Evolutionary conservation across 2,888 invertebrate genomes (phyloP).

Genomic region (Agapostemon virescens): DNA sequence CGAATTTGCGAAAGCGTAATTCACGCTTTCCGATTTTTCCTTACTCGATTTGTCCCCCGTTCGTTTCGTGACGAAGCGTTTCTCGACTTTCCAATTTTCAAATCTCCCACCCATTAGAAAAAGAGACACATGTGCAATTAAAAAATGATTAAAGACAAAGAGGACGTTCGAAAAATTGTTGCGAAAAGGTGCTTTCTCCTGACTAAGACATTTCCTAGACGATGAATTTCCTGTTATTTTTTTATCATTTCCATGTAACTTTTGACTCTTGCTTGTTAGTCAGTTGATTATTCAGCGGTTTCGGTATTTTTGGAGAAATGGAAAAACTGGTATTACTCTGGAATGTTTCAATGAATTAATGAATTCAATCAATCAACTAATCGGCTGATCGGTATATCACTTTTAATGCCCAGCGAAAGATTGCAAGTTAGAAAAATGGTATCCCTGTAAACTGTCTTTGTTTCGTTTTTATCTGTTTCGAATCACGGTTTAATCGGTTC

Average conservation of each 20-base stretch:
- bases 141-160: neutral
- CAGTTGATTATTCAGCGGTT: slow-evolving; percentile 46
- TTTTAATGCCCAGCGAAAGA: slow-evolving; percentile 80
- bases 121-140: neutral
- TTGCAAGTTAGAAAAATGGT: slow-evolving; percentile 76
- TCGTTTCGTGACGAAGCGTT: slow-evolving; percentile 21
- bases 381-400: slow-evolving; percentile 73
- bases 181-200: slow-evolving; percentile 48
- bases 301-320: slow-evolving; percentile 38
- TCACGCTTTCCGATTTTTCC: neutral
- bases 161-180: neutral
- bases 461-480: slow-evolving; percentile 37
- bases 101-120: slow-evolving; percentile 42
- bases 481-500: slow-evolving; percentile 30
- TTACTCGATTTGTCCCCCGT: neutral
- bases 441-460: slow-evolving; percentile 49
- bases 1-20: neutral
- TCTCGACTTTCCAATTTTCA: slow-evolving; percentile 56
- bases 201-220: slow-evolving; percentile 34
- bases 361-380: slow-evolving; percentile 72
- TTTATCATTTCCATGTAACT: neutral
- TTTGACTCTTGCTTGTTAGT: slow-evolving; percentile 33
- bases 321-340: slow-evolving; percentile 52
- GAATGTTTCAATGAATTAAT: slow-evolving; percentile 64
- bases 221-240: slow-evolving; percentile 32